Base-by-base conservation (phyloP, 1,140 invertebrate species). In the Neomicropteryx cornuta region DNA sequence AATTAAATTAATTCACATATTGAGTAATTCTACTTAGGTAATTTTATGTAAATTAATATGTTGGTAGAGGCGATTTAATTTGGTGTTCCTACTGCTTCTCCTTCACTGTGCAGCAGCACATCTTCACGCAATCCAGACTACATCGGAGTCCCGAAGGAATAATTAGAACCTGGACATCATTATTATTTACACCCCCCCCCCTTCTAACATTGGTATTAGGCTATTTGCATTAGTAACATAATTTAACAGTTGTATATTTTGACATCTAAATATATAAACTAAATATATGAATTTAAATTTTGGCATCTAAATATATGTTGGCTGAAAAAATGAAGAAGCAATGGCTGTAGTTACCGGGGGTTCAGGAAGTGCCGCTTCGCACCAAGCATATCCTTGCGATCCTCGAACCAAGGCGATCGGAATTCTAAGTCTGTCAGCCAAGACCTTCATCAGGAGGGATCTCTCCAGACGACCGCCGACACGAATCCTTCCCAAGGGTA, bases 371-470 rank as follows among this genome's bases (percentile, higher is more conserved):
- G 74, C 70, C 18, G 80, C 58, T 48, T 81, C 78, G 17, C 77
- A 70, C 75, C 75, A 81, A 2, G 71, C 62, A 33, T 62, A 64
- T 0, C 72, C 66, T 24, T 71, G 67, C 14, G 63, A 48, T 0
- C 66, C 62, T 3, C 77, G 63, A 22, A 65, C 54, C 24, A 82
- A 44, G 1, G 70, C 63, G 19, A 68, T 68, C 0, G 78, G 76
- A 23, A 82, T 41, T 0, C 69, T 70, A 14, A 78, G 52, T 37
- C 67, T 62, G 49, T 82, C 78, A 0, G 77, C 76, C 14, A 81
- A 47, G 13, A 67, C 68, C 55, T 82, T 81, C 55, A 77, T 81
- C n/a, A 82, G 62, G 2, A 81, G 20, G 0, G 77, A 72, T 4
- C 77, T 57, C 46, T 81, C 77, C 3, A 80, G 53, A 17, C 66